Conservation (phyloP, 2,888 invertebrate genomes). For the Anticlea derivata region DNA sequence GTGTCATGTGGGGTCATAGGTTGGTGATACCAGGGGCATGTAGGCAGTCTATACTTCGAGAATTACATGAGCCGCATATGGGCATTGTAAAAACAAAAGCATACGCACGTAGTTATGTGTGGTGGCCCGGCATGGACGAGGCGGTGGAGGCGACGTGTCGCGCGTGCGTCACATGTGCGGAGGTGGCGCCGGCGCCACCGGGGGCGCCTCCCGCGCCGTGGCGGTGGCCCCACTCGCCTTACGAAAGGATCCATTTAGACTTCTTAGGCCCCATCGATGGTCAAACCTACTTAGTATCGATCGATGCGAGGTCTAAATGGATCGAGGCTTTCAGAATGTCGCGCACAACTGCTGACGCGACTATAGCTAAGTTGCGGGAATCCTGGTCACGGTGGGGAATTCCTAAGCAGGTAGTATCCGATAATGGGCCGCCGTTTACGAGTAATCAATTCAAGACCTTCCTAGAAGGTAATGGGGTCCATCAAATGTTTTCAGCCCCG, state of each 20-base stretch:
- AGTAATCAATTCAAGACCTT: conserved; percentile 27
- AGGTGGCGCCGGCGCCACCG: conserved; percentile 11
- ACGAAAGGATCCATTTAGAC: conserved; percentile 24
- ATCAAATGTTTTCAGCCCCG: conserved; percentile 29
- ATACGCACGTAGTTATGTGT: conserved; percentile 30
- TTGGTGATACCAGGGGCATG: conserved; percentile 22
- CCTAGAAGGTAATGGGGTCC: conserved; percentile 28
- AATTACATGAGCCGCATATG: conserved; percentile 28
- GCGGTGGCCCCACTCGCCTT: conserved; percentile 15
- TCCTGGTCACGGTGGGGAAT: conserved; percentile 22
- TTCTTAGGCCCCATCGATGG: conserved; percentile 25
- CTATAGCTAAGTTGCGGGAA: conserved; percentile 1
- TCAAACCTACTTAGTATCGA: conserved; percentile 24
- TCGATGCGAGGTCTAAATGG: conserved; percentile 33
- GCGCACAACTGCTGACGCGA: conserved; percentile 13
- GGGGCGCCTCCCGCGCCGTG: conserved; percentile 22
- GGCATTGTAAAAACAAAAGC: conserved; percentile 29
- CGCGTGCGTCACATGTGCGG: conserved; percentile 19
- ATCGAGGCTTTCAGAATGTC: conserved; percentile 23
- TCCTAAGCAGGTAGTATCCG: conserved; percentile 31
- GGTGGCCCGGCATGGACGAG: conserved; percentile 25
- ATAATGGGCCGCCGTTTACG: conserved; percentile 31
- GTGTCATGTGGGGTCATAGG: conserved; percentile 28
- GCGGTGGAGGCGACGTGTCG: conserved; percentile 23
- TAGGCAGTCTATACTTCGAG: conserved; percentile 4